phyloP scores from a whole-genome alignment of 1,140 invertebrate genomes.

The Drosophila subobscura region DNA sequence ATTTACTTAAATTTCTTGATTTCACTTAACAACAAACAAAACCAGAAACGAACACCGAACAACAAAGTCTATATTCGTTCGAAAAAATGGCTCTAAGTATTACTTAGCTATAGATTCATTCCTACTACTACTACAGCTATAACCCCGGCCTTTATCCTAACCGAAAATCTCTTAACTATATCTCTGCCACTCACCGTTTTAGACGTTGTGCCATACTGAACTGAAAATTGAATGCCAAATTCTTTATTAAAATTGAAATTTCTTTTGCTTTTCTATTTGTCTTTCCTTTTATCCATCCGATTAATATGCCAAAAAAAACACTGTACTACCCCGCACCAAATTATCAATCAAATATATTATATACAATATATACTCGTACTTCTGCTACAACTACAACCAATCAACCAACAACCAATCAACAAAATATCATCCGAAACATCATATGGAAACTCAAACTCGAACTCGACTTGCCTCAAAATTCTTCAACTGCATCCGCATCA shows the following conservation, averaged over 20 bases:
- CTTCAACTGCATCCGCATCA: slow-evolving; percentile 48
- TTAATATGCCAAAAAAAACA: slow-evolving; percentile 42
- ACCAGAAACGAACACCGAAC: slow-evolving; percentile 32
- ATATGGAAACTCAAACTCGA: slow-evolving; percentile 35
- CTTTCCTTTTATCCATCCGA: slow-evolving; percentile 48
- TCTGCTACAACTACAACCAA: slow-evolving; percentile 28
- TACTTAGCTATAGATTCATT: slow-evolving; percentile 22
- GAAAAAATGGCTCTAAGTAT: slow-evolving; percentile 46
- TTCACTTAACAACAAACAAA: slow-evolving; percentile 33
- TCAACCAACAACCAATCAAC: slow-evolving; percentile 59
- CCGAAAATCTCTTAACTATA: background rate
- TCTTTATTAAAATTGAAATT: slow-evolving; percentile 47
- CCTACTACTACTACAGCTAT: background rate
- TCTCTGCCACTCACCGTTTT: slow-evolving; percentile 15
- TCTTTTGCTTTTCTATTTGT: slow-evolving; percentile 53
- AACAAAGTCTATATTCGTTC: slow-evolving; percentile 18
- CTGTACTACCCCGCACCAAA: slow-evolving; percentile 64
- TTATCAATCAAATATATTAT: slow-evolving; percentile 24
- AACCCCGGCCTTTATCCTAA: background rate
- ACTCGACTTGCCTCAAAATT: slow-evolving; percentile 52
- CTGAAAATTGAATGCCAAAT: slow-evolving; percentile 51
- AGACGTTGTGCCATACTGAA: slow-evolving; percentile 54
- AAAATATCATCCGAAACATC: slow-evolving; percentile 53
- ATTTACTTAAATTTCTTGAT: slow-evolving; percentile 85
- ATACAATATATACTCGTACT: slow-evolving; percentile 45